Base-by-base conservation (phyloP, 2,888 invertebrate species). In the Phymatocera aterrima region DNA sequence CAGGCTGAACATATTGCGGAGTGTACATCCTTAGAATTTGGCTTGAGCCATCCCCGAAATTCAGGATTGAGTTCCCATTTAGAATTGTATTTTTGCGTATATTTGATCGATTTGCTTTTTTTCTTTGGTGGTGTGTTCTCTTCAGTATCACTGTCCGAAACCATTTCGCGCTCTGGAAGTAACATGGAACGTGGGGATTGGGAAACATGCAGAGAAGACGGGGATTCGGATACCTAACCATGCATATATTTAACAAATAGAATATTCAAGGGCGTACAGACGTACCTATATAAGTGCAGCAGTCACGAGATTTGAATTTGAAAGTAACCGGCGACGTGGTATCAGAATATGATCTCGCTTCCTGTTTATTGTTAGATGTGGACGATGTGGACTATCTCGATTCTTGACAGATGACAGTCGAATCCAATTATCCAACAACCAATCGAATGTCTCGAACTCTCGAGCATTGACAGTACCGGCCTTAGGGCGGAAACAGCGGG, bases 101-200 rank as follows among this genome's bases (percentile, higher is more conserved):
- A 60, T 31, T 60, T 60, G 5, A 60, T 34, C 8, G 31, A 34
- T n/a, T 60, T 60, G 34, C 31, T n/a, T 60, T 60, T 60, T 60
- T 60, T 60, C 34, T 60, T 60, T 34, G 60, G 60, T 3, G 34
- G 60, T 60, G 60, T 60, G n/a, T 60, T 60, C 8, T 60, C 60
- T n/a, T 3, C 28, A 60, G 12, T 34, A 34, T 60, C 34, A 34
- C 60, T 60, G n/a, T 60, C 34, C 60, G 54, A 54, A 54, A 54
- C 54, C 54, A 54, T 54, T 54, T 24, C 10, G 24, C 21, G 54
- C 18, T 54, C 54, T 54, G 21, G 10, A 54, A 54, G 54, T 1
- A 54, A 54, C 54, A 54, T 10, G 21, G 10, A 54, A 54, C 54
- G 21, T 21, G 54, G 54, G 54, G 54, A 54, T 54, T 21, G 24